Percentiles rank a stretch among this genome's conserved stretches.
These are phyloP conservation scores for Chlamydotis undulata DNA, from an alignment of 2,113 vertebrate genomes.

Conservation along the genomic window DNA sequence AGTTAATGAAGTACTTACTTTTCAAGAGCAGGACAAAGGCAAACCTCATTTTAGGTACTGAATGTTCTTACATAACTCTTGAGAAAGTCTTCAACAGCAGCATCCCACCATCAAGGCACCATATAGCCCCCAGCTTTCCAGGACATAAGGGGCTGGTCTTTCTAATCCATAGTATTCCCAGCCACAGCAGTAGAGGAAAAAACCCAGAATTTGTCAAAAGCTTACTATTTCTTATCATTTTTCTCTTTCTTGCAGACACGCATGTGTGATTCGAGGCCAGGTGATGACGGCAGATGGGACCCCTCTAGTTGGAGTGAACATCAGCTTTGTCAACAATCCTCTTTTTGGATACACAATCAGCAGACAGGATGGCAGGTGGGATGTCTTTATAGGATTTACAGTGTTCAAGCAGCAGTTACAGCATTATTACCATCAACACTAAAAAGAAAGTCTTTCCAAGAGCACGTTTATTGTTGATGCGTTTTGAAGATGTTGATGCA, in stretches of 20 bases:
- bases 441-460: neutral
- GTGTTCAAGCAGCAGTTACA: neutral
- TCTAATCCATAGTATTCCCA: neutral
- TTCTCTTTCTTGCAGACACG: conserved; percentile 79
- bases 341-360: conserved; percentile 93
- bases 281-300: conserved; percentile 96
- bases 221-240: neutral
- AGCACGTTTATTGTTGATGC: rapidly evolving
- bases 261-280: conserved; percentile 96
- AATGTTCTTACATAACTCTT: neutral
- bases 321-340: conserved; percentile 94
- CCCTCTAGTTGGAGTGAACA: conserved; percentile 96
- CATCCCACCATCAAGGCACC: neutral
- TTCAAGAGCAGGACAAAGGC: neutral
- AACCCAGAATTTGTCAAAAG: neutral
- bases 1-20: neutral
- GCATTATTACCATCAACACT: neutral
- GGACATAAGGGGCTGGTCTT: neutral
- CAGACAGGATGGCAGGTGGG: conserved; percentile 95
- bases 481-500: neutral
- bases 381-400: neutral
- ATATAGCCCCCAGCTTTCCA: neutral
- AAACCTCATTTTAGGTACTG: neutral
- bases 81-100: neutral
- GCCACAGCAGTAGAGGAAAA: neutral